Conservation (phyloP, 1,140 invertebrate genomes). For the Linepithema humile region DNA sequence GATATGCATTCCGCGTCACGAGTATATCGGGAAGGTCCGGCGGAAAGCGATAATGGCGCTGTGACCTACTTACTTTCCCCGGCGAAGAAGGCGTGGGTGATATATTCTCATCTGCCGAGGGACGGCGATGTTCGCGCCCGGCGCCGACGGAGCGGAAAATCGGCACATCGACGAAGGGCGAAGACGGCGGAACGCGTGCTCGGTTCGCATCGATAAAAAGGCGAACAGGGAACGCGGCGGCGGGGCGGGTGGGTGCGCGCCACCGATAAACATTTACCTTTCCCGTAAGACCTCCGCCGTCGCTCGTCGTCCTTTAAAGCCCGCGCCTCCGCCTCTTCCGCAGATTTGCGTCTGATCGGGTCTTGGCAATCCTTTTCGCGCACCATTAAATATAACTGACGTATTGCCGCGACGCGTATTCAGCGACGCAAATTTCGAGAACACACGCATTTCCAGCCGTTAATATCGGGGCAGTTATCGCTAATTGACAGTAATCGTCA, state of each 20-base stretch:
- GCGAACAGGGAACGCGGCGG: constrained; percentile 1
- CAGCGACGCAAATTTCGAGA: constrained; percentile 1
- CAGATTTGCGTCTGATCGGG: constrained; percentile 5
- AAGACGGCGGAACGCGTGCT: constrained; percentile 52
- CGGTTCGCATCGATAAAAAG: constrained; percentile 58
- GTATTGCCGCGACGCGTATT: not conserved
- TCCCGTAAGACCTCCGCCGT: not conserved
- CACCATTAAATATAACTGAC: not conserved
- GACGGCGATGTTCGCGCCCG: not conserved
- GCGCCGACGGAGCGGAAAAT: constrained; percentile 6
- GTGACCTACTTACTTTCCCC: constrained; percentile 64
- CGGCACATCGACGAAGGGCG: constrained; percentile 24
- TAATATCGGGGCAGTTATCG: not conserved
- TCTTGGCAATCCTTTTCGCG: not conserved
- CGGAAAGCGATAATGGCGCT: constrained; percentile 61
- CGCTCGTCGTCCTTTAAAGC: not conserved
- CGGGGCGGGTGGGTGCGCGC: not conserved
- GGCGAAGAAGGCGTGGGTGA: constrained; percentile 54
- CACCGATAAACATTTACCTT: constrained; percentile 62
- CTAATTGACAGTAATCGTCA: constrained; percentile 13
- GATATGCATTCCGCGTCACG: constrained; percentile 8
- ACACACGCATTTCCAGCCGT: not conserved
- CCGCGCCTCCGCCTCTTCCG: not conserved
- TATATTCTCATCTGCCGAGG: constrained; percentile 56
- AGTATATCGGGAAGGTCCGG: constrained; percentile 32